phyloP scores from a whole-genome alignment of 2,888 invertebrate species.

The Eupithecia subfuscata region DNA sequence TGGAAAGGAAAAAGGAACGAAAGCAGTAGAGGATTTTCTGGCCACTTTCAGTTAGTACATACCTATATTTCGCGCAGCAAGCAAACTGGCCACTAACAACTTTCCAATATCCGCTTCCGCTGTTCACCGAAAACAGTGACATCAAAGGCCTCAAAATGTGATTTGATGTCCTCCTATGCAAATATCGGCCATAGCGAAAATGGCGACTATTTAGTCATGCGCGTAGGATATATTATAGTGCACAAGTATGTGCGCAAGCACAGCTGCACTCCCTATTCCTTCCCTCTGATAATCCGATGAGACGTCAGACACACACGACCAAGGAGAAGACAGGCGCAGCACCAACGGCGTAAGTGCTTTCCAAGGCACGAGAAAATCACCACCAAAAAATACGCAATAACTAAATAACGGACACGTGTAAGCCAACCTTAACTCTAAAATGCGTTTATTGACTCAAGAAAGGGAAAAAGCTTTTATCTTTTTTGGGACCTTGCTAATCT shows the following conservation, averaged over 20 bases:
- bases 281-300: neutral
- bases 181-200: no score
- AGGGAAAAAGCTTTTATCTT: neutral
- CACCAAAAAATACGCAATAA: neutral
- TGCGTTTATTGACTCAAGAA: neutral
- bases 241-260: no score
- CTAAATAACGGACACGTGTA: neutral
- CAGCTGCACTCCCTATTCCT: no score
- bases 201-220: no score
- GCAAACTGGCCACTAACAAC: neutral
- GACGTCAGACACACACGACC: neutral
- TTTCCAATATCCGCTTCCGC: neutral
- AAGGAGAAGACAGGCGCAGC: neutral
- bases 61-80: no score
- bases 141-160: neutral
- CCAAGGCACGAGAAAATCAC: neutral
- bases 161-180: neutral
- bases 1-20: neutral
- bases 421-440: neutral
- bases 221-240: no score
- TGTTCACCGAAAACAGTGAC: neutral
- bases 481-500: neutral
- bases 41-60: neutral
- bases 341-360: neutral
- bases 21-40: neutral